Evolutionary conservation across 2,888 invertebrate species (phyloP).

Genomic region (Sphaerolaimus hirsutus): DNA sequence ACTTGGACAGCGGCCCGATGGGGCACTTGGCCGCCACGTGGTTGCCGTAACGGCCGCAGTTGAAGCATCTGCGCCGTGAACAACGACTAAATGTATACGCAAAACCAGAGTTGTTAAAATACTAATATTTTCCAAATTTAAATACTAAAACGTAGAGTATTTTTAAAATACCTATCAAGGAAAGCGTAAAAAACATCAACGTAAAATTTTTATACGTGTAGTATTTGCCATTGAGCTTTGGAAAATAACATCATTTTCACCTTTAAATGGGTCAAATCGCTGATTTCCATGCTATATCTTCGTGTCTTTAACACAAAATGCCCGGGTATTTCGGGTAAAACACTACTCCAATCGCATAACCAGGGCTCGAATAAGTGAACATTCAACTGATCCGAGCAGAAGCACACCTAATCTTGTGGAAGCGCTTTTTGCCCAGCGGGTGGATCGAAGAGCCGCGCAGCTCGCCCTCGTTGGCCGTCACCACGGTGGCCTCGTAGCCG

Average conservation of each 20-base stretch:
- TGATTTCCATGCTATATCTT: no score
- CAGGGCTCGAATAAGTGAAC: not conserved
- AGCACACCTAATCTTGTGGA: slow-evolving; percentile 52
- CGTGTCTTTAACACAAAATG: no score
- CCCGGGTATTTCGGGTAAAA: no score
- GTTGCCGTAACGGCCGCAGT: slow-evolving; percentile 72
- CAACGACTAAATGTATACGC: not conserved
- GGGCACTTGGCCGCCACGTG: slow-evolving; percentile 72
- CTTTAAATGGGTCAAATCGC: no score
- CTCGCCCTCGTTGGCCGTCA: slow-evolving; percentile 49
- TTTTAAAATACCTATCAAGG: slow-evolving; percentile 1
- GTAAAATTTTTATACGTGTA: no score
- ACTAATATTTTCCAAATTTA: no score
- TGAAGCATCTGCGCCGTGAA: slow-evolving; percentile 62
- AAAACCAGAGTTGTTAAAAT: no score
- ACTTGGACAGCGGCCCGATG: slow-evolving; percentile 62
- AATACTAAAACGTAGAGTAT: no score
- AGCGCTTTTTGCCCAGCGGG: slow-evolving; percentile 54
- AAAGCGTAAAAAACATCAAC: not conserved
- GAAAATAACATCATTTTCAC: no score
- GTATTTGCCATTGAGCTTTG: no score
- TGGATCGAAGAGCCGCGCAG: slow-evolving; percentile 58
- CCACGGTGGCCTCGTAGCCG: slow-evolving; percentile 60
- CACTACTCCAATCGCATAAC: no score
- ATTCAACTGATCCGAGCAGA: not conserved